These are phyloP conservation scores for Eilema griseolum DNA, from an alignment of 2,888 invertebrate genomes.

Conservation along the genomic window DNA sequence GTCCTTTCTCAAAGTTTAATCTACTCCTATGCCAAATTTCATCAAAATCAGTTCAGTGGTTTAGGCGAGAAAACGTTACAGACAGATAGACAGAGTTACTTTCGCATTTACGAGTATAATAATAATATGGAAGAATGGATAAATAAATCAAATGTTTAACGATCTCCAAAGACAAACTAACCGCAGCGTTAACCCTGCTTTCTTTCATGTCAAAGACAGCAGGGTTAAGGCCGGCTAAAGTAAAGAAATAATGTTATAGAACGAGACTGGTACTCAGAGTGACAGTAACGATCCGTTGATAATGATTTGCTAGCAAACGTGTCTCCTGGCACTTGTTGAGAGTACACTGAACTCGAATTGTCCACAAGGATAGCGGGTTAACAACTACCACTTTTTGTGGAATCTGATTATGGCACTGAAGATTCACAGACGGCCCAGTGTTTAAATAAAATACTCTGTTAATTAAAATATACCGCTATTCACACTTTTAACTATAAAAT, in stretches of 20 bases:
- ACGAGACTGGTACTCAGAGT: not conserved
- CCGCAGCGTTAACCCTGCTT: not conserved
- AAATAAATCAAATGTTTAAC: too few relatives aligned
- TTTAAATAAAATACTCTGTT: not conserved
- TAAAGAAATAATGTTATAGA: not conserved
- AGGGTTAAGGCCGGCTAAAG: too few relatives aligned
- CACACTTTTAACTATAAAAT: slow-evolving; percentile 31
- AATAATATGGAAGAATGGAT: too few relatives aligned
- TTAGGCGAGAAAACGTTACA: too few relatives aligned
- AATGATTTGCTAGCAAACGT: slow-evolving; percentile 14
- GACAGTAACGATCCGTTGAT: slow-evolving; percentile 11
- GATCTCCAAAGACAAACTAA: too few relatives aligned
- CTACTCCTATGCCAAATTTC: too few relatives aligned
- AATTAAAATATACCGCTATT: slow-evolving; percentile 12
- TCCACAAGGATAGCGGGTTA: slow-evolving; percentile 16
- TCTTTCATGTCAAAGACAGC: too few relatives aligned
- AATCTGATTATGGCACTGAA: not conserved
- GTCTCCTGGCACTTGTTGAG: slow-evolving; percentile 6
- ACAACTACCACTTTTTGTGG: not conserved
- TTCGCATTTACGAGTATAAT: too few relatives aligned
- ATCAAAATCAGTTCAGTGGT: too few relatives aligned
- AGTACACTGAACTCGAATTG: slow-evolving; percentile 10
- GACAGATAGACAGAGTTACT: too few relatives aligned
- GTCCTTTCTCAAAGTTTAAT: too few relatives aligned
- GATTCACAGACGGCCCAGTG: not conserved